phyloP scores from a whole-genome alignment of 2,888 invertebrate genomes.

The Pycnomerus fuliginosus region DNA sequence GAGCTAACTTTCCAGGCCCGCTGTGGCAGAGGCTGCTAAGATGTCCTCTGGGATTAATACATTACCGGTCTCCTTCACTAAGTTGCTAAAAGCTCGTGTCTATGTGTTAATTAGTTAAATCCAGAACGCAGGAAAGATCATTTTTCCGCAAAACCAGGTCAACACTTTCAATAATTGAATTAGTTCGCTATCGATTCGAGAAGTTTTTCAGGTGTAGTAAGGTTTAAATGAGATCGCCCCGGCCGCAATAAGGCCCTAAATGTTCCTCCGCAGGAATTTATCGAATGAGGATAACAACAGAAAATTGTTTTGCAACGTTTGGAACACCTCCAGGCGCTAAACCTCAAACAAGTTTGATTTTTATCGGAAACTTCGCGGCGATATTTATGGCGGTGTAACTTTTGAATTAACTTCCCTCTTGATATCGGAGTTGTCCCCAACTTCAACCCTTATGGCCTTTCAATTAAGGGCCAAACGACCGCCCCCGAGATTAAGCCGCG shows the following conservation, averaged over 20 bases:
- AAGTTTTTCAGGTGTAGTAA: too few relatives aligned
- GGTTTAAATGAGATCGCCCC: constrained; percentile 27
- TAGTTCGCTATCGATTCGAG: too few relatives aligned
- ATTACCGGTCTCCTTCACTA: constrained; percentile 29
- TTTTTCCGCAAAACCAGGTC: constrained; percentile 2
- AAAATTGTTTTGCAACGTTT: constrained; percentile 11
- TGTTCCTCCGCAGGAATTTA: constrained; percentile 29
- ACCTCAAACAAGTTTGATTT: constrained; percentile 16
- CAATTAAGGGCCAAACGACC: constrained; percentile 12
- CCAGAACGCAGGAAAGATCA: constrained; percentile 12
- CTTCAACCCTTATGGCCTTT: constrained; percentile 16
- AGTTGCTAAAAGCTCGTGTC: constrained; percentile 31
- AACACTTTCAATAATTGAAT: constrained; percentile 12
- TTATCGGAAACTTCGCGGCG: constrained; percentile 18
- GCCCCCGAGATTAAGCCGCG: constrained; percentile 11
- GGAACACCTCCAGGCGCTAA: constrained; percentile 4
- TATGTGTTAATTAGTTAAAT: constrained; percentile 34
- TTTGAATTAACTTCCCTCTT: constrained; percentile 17
- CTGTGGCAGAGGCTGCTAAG: constrained; percentile 23
- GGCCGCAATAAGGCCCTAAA: constrained; percentile 28
- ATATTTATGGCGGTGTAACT: constrained; percentile 20
- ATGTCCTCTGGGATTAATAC: constrained; percentile 31
- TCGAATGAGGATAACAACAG: constrained; percentile 20
- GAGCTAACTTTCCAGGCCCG: constrained; percentile 6
- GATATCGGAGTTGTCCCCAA: constrained; percentile 13